Conservation (phyloP, 2,797 vertebrate genomes). For the Myiotriccus ornatus region DNA sequence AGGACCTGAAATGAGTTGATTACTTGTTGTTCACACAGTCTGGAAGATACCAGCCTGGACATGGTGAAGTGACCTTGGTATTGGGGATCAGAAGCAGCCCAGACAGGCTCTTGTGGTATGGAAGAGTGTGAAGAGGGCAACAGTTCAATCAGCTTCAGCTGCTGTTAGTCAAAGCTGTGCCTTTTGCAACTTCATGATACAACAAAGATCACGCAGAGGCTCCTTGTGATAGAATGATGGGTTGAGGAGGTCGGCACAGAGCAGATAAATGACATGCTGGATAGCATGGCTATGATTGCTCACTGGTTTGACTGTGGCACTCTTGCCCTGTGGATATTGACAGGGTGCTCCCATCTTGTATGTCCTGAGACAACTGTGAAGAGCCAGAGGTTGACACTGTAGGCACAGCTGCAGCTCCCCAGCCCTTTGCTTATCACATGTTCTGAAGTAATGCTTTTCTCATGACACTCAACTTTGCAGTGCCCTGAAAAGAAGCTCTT, state of each 20-base stretch:
- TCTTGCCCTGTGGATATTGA: background rate
- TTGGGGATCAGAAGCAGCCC: background rate
- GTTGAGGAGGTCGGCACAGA: background rate
- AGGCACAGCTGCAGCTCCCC: background rate
- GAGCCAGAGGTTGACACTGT: background rate
- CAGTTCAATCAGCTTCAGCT: background rate
- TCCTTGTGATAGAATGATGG: background rate
- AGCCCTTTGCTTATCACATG: background rate
- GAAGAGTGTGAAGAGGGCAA: background rate
- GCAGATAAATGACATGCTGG: background rate
- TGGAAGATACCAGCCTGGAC: background rate
- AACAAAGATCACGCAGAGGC: background rate
- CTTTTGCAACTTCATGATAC: background rate
- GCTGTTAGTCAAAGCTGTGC: background rate
- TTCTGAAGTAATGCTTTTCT: background rate
- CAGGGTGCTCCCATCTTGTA: background rate
- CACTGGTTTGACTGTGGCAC: background rate
- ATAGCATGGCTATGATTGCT: background rate
- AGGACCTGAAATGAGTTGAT: background rate
- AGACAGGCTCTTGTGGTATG: rapidly evolving
- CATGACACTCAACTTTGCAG: background rate
- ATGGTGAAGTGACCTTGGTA: background rate
- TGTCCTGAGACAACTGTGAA: background rate
- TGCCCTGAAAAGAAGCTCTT: background rate
- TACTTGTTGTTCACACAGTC: background rate